Evolutionary conservation across 1,140 invertebrate genomes (phyloP).

Genomic region (Brachionus paranguensis): DNA sequence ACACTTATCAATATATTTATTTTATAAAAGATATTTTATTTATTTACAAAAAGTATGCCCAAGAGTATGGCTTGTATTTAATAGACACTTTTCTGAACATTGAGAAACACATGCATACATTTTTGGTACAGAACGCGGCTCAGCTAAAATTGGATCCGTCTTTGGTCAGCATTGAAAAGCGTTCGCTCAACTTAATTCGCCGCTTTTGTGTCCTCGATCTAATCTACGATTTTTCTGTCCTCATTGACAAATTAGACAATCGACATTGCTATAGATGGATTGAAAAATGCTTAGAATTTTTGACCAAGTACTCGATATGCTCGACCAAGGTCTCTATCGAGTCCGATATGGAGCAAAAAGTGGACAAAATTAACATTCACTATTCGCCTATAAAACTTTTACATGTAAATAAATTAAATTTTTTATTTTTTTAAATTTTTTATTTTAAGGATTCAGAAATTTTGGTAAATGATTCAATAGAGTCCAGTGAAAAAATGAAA

Average conservation of each 20-base stretch:
- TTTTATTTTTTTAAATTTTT: neutral
- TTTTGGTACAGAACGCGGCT: neutral
- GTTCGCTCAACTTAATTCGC: neutral
- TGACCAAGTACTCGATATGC: neutral
- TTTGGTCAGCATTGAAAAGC: neutral
- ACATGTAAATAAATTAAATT: neutral
- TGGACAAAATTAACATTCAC: neutral
- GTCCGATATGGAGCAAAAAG: neutral
- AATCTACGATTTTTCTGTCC: neutral
- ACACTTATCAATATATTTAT: neutral
- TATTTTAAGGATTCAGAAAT: neutral
- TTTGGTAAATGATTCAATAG: neutral
- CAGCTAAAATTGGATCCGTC: neutral
- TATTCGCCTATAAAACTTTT: neutral
- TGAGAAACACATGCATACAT: neutral
- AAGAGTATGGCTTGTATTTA: conserved; percentile 9
- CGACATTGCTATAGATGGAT: conserved; percentile 29
- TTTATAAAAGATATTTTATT: neutral
- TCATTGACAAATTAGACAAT: conserved; percentile 14
- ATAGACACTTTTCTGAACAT: conserved; percentile 29
- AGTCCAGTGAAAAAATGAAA: neutral
- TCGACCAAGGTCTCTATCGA: neutral
- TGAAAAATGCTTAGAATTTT: conserved; percentile 24
- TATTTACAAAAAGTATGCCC: neutral
- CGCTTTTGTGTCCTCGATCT: conserved; percentile 7